Base-by-base conservation (phyloP, 2,113 vertebrate genomes). In the Willisornis vidua region DNA sequence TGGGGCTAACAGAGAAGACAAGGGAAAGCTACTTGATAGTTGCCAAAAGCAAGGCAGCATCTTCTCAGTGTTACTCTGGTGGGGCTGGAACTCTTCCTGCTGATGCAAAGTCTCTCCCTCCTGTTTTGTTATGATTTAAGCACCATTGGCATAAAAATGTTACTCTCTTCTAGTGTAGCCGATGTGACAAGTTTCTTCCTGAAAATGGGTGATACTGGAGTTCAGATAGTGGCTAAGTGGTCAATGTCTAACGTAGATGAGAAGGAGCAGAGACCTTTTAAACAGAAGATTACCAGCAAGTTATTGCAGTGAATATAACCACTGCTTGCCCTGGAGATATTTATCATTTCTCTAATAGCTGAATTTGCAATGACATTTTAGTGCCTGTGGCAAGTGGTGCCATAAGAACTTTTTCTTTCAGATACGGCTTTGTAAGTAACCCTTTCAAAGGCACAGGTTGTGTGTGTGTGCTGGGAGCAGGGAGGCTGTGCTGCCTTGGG, bases 301-400 rank as follows among this genome's bases (percentile, higher is more conserved):
- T 76, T 78, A 65, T 26, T 78, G 43, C 26, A 59, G 89, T 66
- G 46, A 85, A 9, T 80, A 41, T 24, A 87, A 63, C 43, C 43
- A 22, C 20, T 48, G 39, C 66, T 65, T 87, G 51, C 58, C 74
- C 78, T 73, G 85, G 72, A 95, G 62, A 24, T 92, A 73, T 58
- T 79, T 73, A 61, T 73, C 54, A 86, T 43, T 74, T 91, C 72
- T 89, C 18, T 67, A 61, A 63, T 48, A 73, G 75, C 52, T 91
- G 72, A 77, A 80, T 93, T 94, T 85, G 63, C 75, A 90, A 33
- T 83, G 87, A 77, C 63, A 26, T 83, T 55, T 77, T 86, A 67
- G 45, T 71, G 76, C 92, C 83, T 63, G 63, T 86, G 72, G 78
- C 83, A 85, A 37, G 25, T 45, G 28, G 59, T 1, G 4, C 72